Base-by-base conservation (phyloP, 2,113 vertebrate species). In the Tenebrosternarchus preto region DNA sequence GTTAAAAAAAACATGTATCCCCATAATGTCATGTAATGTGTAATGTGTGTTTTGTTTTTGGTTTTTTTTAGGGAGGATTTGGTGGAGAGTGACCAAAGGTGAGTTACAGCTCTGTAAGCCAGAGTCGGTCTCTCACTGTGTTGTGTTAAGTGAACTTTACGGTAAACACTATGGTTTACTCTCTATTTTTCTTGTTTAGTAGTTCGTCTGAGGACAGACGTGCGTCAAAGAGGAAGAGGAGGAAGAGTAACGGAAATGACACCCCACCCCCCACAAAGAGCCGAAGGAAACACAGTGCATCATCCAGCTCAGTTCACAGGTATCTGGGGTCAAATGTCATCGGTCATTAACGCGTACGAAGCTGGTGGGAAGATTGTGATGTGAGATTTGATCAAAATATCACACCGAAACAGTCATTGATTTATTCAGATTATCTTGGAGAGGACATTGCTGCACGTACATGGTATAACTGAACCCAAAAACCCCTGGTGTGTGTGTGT, bases 151-250 rank as follows among this genome's bases (percentile, higher is more conserved):
- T 61, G 20, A 67, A 11, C 6, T 73, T 16, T 63, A 1, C 27
- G n/a, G 12, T 25, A 0, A n/a, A n/a, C n/a, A n/a, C n/a, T n/a
- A n/a, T n/a, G n/a, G n/a, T n/a, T n/a, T n/a, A n/a, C n/a, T n/a
- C 15, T 82, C 53, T 56, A 9, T 56, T 29, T 25, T 29, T 24
- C 15, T 12, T n/a, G n/a, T n/a, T n/a, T 17, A 5, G n/a, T 25
- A 93, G 92, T 55, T 91, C 89, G 2, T 92, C 92, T 12, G 89
- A 91, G 1, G 92, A 92, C 64, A 89, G 86, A 50, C 84, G 84
- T 36, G 66, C 50, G 5, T 87, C 84, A 0, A 91, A 90, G 85
- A 80, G 79, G 50, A 87, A 85, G 69, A 91, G 88, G 68, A 89
- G n/a, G 63, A 82, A 84, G 84, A 86, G 80, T 33, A 88, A 86